A percentile compares a stretch with the other conserved stretches of the same genome.
Evolutionary conservation across 1,140 invertebrate genomes (phyloP).

Genomic region (Listronotus oregonensis): DNA sequence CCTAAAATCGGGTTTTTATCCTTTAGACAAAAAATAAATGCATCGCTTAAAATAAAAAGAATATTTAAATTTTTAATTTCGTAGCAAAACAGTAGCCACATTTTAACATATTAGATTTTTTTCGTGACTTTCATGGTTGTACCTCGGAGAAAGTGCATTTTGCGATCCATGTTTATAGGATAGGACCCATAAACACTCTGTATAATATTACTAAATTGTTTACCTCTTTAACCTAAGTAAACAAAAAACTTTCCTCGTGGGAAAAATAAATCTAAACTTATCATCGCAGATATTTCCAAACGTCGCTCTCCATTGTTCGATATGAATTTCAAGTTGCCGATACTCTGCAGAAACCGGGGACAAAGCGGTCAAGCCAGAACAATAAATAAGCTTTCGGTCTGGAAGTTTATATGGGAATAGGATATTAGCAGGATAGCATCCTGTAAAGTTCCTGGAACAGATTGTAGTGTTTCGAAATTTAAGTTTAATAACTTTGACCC

Average conservation of each 20-base stretch:
- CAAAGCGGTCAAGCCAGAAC: constrained; percentile 29
- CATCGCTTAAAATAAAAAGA: too few species aligned
- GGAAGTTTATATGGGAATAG: constrained; percentile 21
- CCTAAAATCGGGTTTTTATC: too few species aligned
- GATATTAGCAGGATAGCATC: constrained; percentile 24
- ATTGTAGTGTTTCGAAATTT: constrained; percentile 23
- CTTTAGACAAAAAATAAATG: too few species aligned
- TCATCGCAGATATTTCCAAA: constrained; percentile 31
- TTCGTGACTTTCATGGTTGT: too few species aligned
- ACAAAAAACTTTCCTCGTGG: not conserved
- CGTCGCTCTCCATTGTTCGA: constrained; percentile 33
- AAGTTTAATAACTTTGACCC: constrained; percentile 27
- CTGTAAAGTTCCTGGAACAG: constrained; percentile 15
- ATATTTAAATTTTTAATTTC: too few species aligned
- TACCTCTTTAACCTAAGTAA: too few species aligned
- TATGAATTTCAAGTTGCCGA: constrained; percentile 32
- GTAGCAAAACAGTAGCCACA: too few species aligned
- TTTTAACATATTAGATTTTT: too few species aligned
- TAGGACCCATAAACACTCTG: too few species aligned
- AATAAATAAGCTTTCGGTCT: constrained; percentile 30
- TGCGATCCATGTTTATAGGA: too few species aligned
- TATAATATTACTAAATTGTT: too few species aligned
- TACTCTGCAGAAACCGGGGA: constrained; percentile 11
- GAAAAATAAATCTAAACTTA: constrained; percentile 31
- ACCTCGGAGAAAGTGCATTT: too few species aligned